Conservation (phyloP, 2,113 vertebrate species). For the Mola mola region DNA sequence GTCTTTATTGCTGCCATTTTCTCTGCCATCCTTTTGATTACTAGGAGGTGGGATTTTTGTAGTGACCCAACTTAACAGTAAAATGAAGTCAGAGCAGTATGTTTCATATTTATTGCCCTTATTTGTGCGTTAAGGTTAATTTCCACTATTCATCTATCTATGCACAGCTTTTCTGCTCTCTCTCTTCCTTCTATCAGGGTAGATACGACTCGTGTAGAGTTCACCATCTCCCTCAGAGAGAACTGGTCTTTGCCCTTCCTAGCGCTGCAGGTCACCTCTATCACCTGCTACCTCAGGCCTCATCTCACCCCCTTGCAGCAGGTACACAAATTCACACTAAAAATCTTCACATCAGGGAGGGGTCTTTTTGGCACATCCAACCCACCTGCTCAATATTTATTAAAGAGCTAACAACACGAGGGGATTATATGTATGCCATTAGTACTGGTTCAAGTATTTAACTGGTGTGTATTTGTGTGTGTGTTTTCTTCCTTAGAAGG, state of each 20-base stretch:
- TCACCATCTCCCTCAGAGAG: slow-evolving; percentile 96
- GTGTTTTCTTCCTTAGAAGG: slow-evolving; percentile 78
- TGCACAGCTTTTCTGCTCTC: neutral
- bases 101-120: neutral
- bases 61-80: slow-evolving; percentile 4
- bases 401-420: neutral
- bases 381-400: neutral
- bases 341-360: too few species aligned
- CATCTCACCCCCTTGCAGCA: slow-evolving; percentile 84
- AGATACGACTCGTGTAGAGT: slow-evolving; percentile 96
- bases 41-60: slow-evolving; percentile 1
- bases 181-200: slow-evolving; percentile 79
- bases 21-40: slow-evolving; percentile 20
- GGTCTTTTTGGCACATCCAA: too few species aligned
- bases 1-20: slow-evolving; percentile 9
- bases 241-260: slow-evolving; percentile 98
- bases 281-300: slow-evolving; percentile 89
- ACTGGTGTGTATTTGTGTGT: slow-evolving; percentile 1
- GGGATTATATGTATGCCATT: neutral
- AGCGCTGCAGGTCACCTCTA: slow-evolving; percentile 89
- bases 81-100: slow-evolving; percentile 1
- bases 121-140: too few species aligned
- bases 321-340: slow-evolving; percentile 77
- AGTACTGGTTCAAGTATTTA: neutral
- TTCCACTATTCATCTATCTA: neutral